Percentiles rank a stretch among this genome's conserved stretches.
Evolutionary conservation across 2,888 invertebrate genomes (phyloP).

Genomic region (Troides helena): DNA sequence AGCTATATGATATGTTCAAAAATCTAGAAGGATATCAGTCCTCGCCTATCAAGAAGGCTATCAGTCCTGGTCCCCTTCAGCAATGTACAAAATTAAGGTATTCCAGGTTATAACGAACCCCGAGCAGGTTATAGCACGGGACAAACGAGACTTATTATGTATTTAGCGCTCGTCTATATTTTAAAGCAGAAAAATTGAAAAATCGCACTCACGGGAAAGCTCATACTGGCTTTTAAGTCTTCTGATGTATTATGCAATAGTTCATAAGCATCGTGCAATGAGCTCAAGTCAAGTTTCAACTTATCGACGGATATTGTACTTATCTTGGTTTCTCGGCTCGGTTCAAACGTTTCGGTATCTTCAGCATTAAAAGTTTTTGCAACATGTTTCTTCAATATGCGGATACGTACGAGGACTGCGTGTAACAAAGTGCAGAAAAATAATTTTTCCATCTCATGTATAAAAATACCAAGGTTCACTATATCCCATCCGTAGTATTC

Average conservation of each 20-base stretch:
- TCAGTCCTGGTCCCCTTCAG: too few species aligned
- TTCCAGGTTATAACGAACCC: too few species aligned
- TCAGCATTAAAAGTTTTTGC: conserved; percentile 16
- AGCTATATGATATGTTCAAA: too few species aligned
- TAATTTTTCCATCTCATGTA: conserved; percentile 31
- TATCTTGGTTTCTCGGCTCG: background rate
- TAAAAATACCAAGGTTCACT: conserved; percentile 24
- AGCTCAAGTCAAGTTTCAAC: conserved; percentile 17
- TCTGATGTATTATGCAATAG: conserved; percentile 19
- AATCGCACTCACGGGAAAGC: conserved; percentile 20
- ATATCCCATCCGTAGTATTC: conserved; percentile 10
- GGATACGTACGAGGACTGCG: conserved; percentile 28
- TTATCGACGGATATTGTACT: background rate
- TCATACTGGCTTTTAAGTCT: conserved; percentile 23
- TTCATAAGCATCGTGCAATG: conserved; percentile 20
- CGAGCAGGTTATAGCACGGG: too few species aligned
- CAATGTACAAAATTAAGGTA: too few species aligned
- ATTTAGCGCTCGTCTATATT: too few species aligned
- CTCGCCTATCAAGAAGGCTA: too few species aligned
- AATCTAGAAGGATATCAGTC: too few species aligned
- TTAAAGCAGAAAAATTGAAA: too few species aligned
- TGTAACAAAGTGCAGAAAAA: conserved; percentile 31
- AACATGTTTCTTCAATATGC: conserved; percentile 28
- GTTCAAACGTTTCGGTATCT: background rate
- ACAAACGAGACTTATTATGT: too few species aligned